phyloP scores from a whole-genome alignment of 2,113 vertebrate species.

The Pollachius pollachius region DNA sequence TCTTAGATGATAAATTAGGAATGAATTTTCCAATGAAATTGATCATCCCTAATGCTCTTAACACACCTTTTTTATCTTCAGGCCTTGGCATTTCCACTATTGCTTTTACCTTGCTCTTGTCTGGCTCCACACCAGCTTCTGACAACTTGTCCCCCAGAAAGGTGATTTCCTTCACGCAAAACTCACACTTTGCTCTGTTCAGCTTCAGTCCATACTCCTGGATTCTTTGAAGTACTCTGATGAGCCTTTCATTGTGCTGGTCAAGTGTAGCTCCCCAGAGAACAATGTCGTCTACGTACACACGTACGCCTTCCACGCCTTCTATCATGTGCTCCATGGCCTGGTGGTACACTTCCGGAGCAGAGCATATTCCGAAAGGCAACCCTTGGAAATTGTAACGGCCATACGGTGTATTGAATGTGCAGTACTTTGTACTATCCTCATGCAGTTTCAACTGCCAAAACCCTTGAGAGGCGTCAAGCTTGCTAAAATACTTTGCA shows the following conservation, averaged over 20 bases:
- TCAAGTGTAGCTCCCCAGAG: constrained; percentile 12
- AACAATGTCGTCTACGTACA: constrained; percentile 17
- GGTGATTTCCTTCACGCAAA: no score
- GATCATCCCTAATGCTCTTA: background rate
- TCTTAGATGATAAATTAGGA: background rate
- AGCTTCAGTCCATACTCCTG: constrained; percentile 20
- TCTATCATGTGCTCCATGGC: constrained; percentile 13
- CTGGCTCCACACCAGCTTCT: constrained; percentile 4
- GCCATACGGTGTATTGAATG: constrained; percentile 20
- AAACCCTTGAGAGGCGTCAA: constrained; percentile 32
- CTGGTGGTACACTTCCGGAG: constrained; percentile 19
- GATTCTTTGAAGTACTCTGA: background rate
- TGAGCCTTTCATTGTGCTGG: constrained; percentile 16
- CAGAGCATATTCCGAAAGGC: constrained; percentile 18
- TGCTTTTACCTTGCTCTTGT: constrained; percentile 11
- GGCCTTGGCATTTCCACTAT: constrained; percentile 14
- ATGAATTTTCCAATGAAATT: constrained; percentile 24
- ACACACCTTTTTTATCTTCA: constrained; percentile 12
- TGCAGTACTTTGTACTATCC: constrained; percentile 11
- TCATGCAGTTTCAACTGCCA: constrained; percentile 31
- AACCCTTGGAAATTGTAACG: constrained; percentile 19
- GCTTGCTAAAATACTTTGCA: constrained; percentile 19
- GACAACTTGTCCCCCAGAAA: constrained; percentile 20
- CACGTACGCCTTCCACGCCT: constrained; percentile 2
- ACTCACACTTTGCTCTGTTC: constrained; percentile 20